Evolutionary conservation across 2,888 invertebrate species (phyloP), one percentile per base, ranked within the genome.

Genomic region (Eubasilissa splendida): DNA sequence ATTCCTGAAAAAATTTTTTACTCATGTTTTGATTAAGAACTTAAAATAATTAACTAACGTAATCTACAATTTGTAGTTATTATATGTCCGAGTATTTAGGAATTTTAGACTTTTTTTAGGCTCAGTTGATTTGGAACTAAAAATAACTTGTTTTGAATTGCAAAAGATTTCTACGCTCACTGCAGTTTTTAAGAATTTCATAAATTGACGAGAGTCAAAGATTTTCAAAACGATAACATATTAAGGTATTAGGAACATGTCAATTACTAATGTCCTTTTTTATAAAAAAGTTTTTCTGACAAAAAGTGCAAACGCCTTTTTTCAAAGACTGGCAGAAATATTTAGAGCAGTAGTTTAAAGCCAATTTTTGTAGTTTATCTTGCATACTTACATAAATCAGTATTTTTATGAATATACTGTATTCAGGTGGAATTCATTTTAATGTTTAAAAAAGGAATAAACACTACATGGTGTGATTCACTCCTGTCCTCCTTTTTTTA

Each of bases 271-370:
- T 59, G 50, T 58, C 58, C 59, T 33, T 31, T 56, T 59, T 59
- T 50, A 59, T 74, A 11, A n/a, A 59, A 50, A 50, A n/a, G n/a
- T 59, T 74, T 22, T 11, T 14, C 12, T 42, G 22, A 33, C 22
- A 68, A 68, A 68, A 68, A 52, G 33, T 56, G 52, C 54, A 42
- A 56, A 77, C 53, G 78, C 78, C 78, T 78, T 82, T 77, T 71
- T 52, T 77, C 76, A 11, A 82, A 82, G 82, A 82, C 82, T 82
- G 82, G 82, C 77, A 56, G 70, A 42, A 76, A 68, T 79, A 79
- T 82, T 82, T 12, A 54, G 54, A 42, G 42, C 42, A 42, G 42
- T 42, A 42, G 42, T 42, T 42, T 42, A 42, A 42, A 42, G 71
- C 14, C 71, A 71, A 52, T 53, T 71, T 22, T 70, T 71, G 52